These are phyloP conservation scores for Galeopsomyia nigrocyanea DNA, from an alignment of 2,888 invertebrate genomes.

Conservation along the genomic window DNA sequence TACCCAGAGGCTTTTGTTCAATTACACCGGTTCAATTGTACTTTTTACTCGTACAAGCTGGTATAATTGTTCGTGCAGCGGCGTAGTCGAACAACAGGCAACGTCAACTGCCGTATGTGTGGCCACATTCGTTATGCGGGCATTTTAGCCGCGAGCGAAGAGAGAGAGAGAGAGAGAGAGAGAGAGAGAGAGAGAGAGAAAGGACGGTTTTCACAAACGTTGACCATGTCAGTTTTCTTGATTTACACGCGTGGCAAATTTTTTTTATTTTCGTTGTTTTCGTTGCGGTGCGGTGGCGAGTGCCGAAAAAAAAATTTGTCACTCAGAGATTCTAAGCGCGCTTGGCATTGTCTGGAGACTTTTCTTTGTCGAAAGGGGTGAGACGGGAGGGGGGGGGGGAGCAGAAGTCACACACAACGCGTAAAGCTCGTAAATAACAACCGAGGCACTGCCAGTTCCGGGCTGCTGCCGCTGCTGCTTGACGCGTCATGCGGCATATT, in stretches of 20 bases:
- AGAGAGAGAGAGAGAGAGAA: slow-evolving; percentile 1
- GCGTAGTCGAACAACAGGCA: slow-evolving; percentile 52
- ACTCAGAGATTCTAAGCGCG: slow-evolving; percentile 32
- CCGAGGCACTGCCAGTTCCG: slow-evolving; percentile 6
- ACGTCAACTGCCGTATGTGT: slow-evolving; percentile 57
- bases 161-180: not conserved
- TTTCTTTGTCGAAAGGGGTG: not conserved
- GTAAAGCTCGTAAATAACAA: slow-evolving; percentile 20
- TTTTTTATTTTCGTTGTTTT: slow-evolving; percentile 45
- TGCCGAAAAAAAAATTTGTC: slow-evolving; percentile 42
- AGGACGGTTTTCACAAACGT: slow-evolving; percentile 14
- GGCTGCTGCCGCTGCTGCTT: not conserved
- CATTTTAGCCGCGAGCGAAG: slow-evolving; percentile 48
- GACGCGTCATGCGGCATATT: not conserved
- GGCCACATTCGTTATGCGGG: slow-evolving; percentile 57
- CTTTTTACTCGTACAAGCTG: too few species aligned
- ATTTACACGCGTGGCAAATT: slow-evolving; percentile 45
- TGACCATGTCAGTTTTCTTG: slow-evolving; percentile 46
- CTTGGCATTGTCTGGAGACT: slow-evolving; percentile 1
- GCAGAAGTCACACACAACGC: not conserved
- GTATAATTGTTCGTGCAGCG: slow-evolving; percentile 56
- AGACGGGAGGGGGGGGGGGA: too few species aligned
- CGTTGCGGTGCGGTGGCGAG: slow-evolving; percentile 23
- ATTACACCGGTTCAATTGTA: too few species aligned
- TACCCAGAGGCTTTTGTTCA: too few species aligned